phyloP scores from a whole-genome alignment of 2,888 invertebrate species.

The Oscheius onirici region DNA sequence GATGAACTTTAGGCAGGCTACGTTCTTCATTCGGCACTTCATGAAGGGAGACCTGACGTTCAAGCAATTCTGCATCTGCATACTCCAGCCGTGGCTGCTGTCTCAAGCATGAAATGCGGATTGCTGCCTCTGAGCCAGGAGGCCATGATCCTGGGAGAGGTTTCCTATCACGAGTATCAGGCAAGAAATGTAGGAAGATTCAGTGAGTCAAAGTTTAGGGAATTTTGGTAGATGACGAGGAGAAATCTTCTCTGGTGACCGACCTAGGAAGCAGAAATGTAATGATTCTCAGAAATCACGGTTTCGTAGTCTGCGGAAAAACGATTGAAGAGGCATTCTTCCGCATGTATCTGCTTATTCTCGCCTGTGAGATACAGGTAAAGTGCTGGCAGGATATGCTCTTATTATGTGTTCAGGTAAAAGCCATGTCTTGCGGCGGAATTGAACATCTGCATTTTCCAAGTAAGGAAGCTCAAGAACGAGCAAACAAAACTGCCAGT shows the following conservation, averaged over 20 bases:
- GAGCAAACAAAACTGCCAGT: slow-evolving; percentile 58
- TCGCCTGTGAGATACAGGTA: slow-evolving; percentile 88
- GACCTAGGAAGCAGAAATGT: slow-evolving; percentile 65
- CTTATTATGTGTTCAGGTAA: slow-evolving; percentile 11
- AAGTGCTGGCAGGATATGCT: too few species aligned
- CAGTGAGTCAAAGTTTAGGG: slow-evolving; percentile 43
- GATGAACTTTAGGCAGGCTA: slow-evolving; percentile 81
- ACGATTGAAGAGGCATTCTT: slow-evolving; percentile 95
- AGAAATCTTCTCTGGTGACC: slow-evolving; percentile 50
- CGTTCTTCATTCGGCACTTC: slow-evolving; percentile 92
- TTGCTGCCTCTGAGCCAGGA: slow-evolving; percentile 90
- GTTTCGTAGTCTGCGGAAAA: slow-evolving; percentile 71
- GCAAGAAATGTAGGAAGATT: slow-evolving; percentile 42
- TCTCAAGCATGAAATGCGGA: slow-evolving; percentile 87
- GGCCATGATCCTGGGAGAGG: slow-evolving; percentile 89
- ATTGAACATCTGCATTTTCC: slow-evolving; percentile 39
- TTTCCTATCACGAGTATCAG: slow-evolving; percentile 84
- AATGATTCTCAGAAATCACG: slow-evolving; percentile 67
- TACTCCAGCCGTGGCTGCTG: slow-evolving; percentile 79
- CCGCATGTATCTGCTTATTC: slow-evolving; percentile 83
- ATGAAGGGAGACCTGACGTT: slow-evolving; percentile 95
- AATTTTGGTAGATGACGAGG: slow-evolving; percentile 60
- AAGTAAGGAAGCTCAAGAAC: slow-evolving; percentile 46
- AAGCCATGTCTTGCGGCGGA: slow-evolving; percentile 37
- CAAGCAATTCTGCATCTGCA: slow-evolving; percentile 95